phyloP scores from a whole-genome alignment of 2,888 invertebrate species.

The Caenorhabditis zanzibari region DNA sequence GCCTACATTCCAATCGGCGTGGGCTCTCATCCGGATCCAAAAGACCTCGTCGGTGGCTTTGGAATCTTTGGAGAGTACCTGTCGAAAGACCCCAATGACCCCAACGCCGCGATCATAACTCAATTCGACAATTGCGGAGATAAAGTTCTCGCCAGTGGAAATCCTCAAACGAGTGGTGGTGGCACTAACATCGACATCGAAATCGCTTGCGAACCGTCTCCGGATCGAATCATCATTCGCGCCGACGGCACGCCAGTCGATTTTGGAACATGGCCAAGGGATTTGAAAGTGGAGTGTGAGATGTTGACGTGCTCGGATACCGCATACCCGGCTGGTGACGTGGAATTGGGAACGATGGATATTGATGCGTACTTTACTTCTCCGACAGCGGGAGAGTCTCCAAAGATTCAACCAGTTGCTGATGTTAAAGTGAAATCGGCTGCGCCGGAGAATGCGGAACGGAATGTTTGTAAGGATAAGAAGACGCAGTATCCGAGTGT shows the following conservation, averaged over 20 bases:
- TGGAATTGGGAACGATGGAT: background rate
- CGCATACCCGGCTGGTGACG: background rate
- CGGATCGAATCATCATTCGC: constrained; percentile 26
- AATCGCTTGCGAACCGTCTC: constrained; percentile 32
- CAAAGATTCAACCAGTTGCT: background rate
- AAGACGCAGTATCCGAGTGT: constrained; percentile 6
- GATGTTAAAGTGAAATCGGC: background rate
- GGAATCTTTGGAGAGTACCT: constrained; percentile 19
- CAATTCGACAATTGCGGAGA: constrained; percentile 25
- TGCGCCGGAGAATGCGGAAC: background rate
- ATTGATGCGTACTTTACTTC: background rate
- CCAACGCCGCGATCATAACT: background rate
- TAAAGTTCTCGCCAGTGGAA: background rate
- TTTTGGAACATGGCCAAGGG: background rate
- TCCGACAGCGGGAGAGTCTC: no score
- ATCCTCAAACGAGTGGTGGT: background rate
- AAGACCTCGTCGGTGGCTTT: background rate
- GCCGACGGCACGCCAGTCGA: background rate
- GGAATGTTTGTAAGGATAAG: constrained; percentile 27
- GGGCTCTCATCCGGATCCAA: background rate
- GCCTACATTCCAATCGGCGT: constrained; percentile 34
- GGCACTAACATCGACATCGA: background rate
- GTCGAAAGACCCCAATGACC: background rate
- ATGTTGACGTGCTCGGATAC: constrained; percentile 16
- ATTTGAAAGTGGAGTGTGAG: constrained; percentile 45